Evolutionary conservation across 2,113 vertebrate species (phyloP).

Genomic region (Pavo muticus): DNA sequence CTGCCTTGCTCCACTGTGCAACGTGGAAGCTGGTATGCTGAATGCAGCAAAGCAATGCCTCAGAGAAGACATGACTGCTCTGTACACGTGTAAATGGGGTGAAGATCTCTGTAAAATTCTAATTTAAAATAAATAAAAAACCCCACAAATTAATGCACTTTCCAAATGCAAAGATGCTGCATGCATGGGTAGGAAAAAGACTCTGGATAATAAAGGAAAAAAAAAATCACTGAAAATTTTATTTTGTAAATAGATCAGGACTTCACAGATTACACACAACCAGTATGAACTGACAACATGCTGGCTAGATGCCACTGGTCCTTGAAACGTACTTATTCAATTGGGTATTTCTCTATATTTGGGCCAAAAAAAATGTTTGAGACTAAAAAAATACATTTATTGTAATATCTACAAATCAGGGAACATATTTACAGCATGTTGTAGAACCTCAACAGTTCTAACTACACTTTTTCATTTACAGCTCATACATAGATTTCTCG

Average conservation of each 20-base stretch:
- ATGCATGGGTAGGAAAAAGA: not conserved
- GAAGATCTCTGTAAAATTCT: not conserved
- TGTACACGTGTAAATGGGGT: rapidly evolving
- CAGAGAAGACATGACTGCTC: not conserved
- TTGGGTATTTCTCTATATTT: not conserved
- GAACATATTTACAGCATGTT: not conserved
- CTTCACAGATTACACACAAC: not conserved
- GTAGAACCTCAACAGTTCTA: not conserved
- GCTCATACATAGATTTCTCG: not conserved
- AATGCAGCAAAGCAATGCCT: not conserved
- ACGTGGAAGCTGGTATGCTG: rapidly evolving
- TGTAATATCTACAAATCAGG: not conserved
- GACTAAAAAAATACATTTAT: not conserved
- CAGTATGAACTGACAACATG: not conserved
- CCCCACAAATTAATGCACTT: not conserved
- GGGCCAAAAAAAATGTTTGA: not conserved
- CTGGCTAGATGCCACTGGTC: not conserved
- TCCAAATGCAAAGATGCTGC: not conserved
- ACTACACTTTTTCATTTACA: not conserved
- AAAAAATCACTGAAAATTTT: not conserved
- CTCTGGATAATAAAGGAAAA: not conserved
- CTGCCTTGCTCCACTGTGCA: not conserved
- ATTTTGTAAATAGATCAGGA: not conserved
- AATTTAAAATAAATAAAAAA: not conserved
- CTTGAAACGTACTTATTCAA: not conserved